Evolutionary conservation across 2,888 invertebrate genomes (phyloP).

Genomic region (Coleophora deauratella): DNA sequence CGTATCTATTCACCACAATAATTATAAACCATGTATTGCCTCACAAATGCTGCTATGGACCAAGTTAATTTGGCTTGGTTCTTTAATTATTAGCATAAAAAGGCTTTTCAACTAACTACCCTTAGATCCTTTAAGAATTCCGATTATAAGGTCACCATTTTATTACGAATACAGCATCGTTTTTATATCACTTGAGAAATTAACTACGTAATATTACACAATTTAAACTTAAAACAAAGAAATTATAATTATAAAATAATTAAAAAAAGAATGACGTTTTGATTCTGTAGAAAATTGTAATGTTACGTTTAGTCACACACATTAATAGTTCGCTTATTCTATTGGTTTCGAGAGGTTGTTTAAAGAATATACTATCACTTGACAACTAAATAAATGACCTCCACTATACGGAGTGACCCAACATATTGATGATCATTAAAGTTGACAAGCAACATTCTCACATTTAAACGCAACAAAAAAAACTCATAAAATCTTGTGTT

Average conservation of each 20-base stretch:
- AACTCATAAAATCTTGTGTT: slow-evolving; percentile 46
- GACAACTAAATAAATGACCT: neutral
- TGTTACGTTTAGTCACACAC: slow-evolving; percentile 58
- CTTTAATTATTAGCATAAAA: slow-evolving; percentile 56
- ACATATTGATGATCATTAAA: neutral
- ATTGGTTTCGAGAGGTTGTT: slow-evolving; percentile 49
- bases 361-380: slow-evolving; percentile 12
- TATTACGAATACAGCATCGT: slow-evolving; percentile 57
- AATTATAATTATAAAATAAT: slow-evolving; percentile 33
- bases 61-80: slow-evolving; percentile 46
- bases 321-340: slow-evolving; percentile 55
- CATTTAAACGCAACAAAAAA: slow-evolving; percentile 18
- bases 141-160: slow-evolving; percentile 68
- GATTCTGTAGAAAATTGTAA: slow-evolving; percentile 64
- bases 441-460: neutral
- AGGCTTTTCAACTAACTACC: slow-evolving; percentile 69
- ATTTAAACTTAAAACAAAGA: slow-evolving; percentile 22
- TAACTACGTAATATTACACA: slow-evolving; percentile 44
- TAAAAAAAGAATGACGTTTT: slow-evolving; percentile 34
- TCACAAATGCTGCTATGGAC: slow-evolving; percentile 49
- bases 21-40: slow-evolving; percentile 39
- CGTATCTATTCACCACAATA: slow-evolving; percentile 19
- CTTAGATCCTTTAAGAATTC: slow-evolving; percentile 69
- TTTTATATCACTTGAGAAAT: slow-evolving; percentile 65
- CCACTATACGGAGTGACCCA: too few species aligned